Conservation (phyloP, 2,113 vertebrate genomes). For the Tragelaphus imberbis region DNA sequence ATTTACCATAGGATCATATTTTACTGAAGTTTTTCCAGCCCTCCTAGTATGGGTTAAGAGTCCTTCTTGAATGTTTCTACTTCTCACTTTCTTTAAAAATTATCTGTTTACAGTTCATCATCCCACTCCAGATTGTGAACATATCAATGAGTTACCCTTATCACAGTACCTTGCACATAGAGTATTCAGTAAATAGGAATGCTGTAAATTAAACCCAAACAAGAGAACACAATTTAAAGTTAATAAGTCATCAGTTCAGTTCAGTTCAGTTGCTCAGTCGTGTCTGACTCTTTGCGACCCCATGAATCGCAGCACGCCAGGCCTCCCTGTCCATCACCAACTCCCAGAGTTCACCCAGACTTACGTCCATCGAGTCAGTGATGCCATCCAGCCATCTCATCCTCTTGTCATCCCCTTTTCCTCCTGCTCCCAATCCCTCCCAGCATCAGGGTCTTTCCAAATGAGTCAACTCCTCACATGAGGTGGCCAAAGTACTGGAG, state of each 20-base stretch:
- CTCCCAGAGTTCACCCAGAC: no score
- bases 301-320: no score
- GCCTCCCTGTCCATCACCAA: no score
- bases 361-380: accelerated
- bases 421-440: no score
- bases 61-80: not conserved
- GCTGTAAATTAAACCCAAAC: not conserved
- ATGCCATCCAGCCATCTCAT: no score
- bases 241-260: no score
- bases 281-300: no score
- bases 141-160: not conserved
- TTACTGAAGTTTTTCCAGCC: not conserved
- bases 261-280: no score
- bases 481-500: no score
- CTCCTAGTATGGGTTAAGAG: not conserved
- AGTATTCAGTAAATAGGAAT: not conserved
- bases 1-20: not conserved
- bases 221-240: not conserved
- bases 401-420: no score
- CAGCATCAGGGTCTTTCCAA: no score
- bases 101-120: not conserved
- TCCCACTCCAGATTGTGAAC: not conserved
- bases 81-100: not conserved
- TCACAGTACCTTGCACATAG: not conserved
- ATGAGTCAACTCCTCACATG: no score